Evolutionary conservation across 2,113 vertebrate species (phyloP), one percentile per base, ranked within the genome.

Genomic region (Peromyscus leucopus): DNA sequence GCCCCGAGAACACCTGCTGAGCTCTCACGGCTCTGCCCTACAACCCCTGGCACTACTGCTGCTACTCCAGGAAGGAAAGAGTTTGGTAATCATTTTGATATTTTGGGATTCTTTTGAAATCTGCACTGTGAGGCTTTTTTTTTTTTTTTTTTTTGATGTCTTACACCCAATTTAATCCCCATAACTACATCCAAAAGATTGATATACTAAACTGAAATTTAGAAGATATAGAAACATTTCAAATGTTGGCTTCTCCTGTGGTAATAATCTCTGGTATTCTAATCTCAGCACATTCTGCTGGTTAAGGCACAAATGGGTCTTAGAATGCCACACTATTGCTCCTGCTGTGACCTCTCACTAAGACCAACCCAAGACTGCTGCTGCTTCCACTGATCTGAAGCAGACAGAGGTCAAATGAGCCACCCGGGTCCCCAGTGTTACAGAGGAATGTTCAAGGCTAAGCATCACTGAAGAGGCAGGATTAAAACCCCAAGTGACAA

Each of bases 61-160:
- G 46, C 39, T 59, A 79, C 36, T 78, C 85, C 57, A 42, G 26
- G 61, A 88, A 93, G 65, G 39, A 89, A 84, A 90, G 75, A 12
- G 55, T 89, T 78, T 42, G 48, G 39, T 36, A 10, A 19, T 69
- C n/a, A 67, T 11, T 72, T 85, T 74, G 76, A n/a, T 82, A 55
- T 82, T 94, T 91, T n/a, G 90, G 89, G 90, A 78, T 42, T 21
- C 16, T 63, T 75, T 83, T 89, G n/a, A 74, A 94, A 78, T 86
- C 26, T 95, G 72, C 7, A 87, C 9, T 69, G 39, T 61, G 78
- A 85, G 93, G 36, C 26, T 93, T 75, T 88, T 76, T 82, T 39
- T 55, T 72, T 82, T 39, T 55, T 72, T n/a, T n/a, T 4, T 48
- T 48, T 48, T 48, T 48, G 55, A 10, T 86, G 31, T 15, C 76